A percentile compares a stretch with the other conserved stretches of the same genome.
Conservation (phyloP, 2,113 vertebrate species). For the Amazona vittata region DNA sequence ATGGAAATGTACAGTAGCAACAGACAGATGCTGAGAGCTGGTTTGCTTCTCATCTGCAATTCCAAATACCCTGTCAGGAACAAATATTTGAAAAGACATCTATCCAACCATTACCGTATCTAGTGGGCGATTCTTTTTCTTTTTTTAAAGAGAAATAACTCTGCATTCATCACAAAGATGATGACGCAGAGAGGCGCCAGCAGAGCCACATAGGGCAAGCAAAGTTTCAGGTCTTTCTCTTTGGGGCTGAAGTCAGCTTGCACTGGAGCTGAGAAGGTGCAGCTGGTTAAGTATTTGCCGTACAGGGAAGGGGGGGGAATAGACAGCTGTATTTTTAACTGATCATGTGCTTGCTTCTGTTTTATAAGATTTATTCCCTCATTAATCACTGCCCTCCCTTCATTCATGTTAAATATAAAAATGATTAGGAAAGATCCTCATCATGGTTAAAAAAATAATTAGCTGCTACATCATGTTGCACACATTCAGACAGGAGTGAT, state of each 20-base stretch:
- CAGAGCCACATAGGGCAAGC: slow-evolving; percentile 26
- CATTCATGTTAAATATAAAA: slow-evolving; percentile 85
- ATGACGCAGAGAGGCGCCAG: background rate
- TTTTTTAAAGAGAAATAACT: background rate
- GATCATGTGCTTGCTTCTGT: slow-evolving; percentile 69
- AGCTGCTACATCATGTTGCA: slow-evolving; percentile 86
- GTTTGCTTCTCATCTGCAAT: slow-evolving; percentile 70
- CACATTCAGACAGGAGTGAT: slow-evolving; percentile 85
- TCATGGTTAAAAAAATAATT: slow-evolving; percentile 93
- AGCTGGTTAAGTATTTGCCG: slow-evolving; percentile 45
- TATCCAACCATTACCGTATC: slow-evolving; percentile 53
- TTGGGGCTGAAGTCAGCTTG: slow-evolving; percentile 17
- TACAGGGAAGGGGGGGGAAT: background rate
- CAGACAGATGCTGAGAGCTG: slow-evolving; percentile 59
- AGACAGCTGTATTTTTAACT: slow-evolving; percentile 64
- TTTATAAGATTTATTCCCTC: slow-evolving; percentile 83
- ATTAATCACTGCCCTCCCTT: slow-evolving; percentile 86
- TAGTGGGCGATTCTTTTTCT: background rate
- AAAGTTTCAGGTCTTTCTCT: slow-evolving; percentile 53
- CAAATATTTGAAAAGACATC: slow-evolving; percentile 73
- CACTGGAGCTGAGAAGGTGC: slow-evolving; percentile 5
- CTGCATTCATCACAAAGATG: slow-evolving; percentile 36
- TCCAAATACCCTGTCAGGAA: slow-evolving; percentile 69
- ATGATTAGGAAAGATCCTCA: slow-evolving; percentile 87
- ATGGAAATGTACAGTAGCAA: slow-evolving; percentile 47